Evolutionary conservation across 1,140 invertebrate species (phyloP).

Genomic region (Tyrophagus putrescentiae): DNA sequence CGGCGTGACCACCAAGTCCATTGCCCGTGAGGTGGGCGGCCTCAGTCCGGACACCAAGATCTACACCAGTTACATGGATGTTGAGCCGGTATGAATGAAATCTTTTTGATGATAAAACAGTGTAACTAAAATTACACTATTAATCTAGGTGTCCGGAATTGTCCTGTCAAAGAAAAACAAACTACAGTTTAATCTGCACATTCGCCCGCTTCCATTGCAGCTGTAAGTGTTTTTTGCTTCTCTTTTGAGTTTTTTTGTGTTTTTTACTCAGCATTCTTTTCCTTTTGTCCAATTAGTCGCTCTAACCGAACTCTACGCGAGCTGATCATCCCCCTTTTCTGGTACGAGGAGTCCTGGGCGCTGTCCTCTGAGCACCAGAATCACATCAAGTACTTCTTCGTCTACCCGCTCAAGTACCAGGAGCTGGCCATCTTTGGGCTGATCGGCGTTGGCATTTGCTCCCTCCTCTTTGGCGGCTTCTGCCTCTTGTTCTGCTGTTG

Average conservation of each 20-base stretch:
- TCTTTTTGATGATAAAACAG: background rate
- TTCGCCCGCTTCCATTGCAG: background rate
- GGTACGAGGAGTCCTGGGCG: constrained; percentile 7
- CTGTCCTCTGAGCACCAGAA: background rate
- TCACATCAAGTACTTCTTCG: constrained; percentile 10
- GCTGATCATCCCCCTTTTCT: constrained; percentile 9
- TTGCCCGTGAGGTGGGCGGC: background rate
- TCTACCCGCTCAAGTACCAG: constrained; percentile 14
- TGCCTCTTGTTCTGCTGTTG: constrained; percentile 14
- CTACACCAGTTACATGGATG: constrained; percentile 3
- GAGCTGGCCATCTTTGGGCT: constrained; percentile 5
- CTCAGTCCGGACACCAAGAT: background rate
- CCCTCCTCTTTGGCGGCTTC: background rate
- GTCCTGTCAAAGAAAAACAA: background rate
- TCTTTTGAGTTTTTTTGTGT: too few relatives aligned
- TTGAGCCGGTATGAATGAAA: constrained; percentile 5
- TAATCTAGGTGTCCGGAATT: constrained; percentile 14
- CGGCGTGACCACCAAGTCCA: background rate
- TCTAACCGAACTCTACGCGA: constrained; percentile 7
- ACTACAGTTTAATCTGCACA: constrained; percentile 12
- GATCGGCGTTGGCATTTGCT: background rate
- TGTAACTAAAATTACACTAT: background rate
- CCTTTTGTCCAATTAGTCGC: background rate
- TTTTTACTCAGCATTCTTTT: background rate
- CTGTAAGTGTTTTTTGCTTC: too few relatives aligned